Evolutionary conservation across 1,140 invertebrate genomes (phyloP).

Genomic region (Ostrea edulis): DNA sequence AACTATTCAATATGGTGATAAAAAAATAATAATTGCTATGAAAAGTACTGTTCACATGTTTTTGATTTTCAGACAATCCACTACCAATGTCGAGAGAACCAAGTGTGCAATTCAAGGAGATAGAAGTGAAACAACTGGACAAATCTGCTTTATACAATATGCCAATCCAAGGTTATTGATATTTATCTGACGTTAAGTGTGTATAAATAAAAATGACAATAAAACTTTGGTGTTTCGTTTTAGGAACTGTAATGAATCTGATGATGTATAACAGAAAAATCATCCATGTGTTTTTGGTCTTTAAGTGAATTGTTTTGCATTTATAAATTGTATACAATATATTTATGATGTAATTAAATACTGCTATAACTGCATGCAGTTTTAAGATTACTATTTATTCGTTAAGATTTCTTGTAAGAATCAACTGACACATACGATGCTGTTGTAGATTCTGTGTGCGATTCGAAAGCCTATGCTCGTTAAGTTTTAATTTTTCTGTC

Average conservation of each 20-base stretch:
- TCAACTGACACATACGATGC: not conserved
- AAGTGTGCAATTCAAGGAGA: conserved; percentile 70
- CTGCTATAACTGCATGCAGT: not conserved
- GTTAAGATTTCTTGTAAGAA: not conserved
- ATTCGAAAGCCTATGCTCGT: not conserved
- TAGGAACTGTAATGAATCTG: not conserved
- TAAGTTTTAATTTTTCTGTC: not conserved
- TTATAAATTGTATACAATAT: not conserved
- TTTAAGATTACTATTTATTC: not conserved
- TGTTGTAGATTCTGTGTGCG: not conserved
- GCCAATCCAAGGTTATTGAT: conserved; percentile 67
- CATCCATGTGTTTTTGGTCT: not conserved
- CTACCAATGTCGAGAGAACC: conserved; percentile 62
- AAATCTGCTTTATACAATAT: conserved; percentile 67
- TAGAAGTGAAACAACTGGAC: conserved; percentile 69
- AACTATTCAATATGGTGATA: too few relatives aligned
- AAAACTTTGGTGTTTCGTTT: not conserved
- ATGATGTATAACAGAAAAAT: not conserved
- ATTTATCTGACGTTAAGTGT: not conserved
- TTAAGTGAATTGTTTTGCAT: not conserved
- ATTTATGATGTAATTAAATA: not conserved
- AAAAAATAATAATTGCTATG: not conserved
- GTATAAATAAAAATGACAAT: not conserved
- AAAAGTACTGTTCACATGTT: not conserved
- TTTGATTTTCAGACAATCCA: conserved; percentile 53